A percentile compares a stretch with the other conserved stretches of the same genome.
Evolutionary conservation across 2,797 vertebrate genomes (phyloP).

Genomic region (Semotilus atromaculatus): DNA sequence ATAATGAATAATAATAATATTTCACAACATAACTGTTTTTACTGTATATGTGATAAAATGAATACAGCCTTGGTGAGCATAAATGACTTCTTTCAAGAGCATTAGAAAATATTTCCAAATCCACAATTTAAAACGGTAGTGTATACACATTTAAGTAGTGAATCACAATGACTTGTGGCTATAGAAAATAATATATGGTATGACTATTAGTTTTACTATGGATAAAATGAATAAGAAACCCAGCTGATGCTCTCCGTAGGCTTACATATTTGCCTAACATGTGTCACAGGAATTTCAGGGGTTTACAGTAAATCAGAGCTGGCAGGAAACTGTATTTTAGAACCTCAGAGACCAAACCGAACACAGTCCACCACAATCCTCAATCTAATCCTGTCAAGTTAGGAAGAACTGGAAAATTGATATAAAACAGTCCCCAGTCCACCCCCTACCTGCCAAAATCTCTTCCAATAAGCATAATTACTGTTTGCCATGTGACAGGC

Average conservation of each 20-base stretch:
- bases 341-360: constrained; percentile 11
- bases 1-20: too few relatives aligned
- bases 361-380: constrained; percentile 18
- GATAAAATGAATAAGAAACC: neutral
- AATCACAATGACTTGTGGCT: neutral
- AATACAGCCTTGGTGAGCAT: too few relatives aligned
- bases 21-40: neutral
- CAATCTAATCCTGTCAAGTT: constrained; percentile 38
- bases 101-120: too few relatives aligned
- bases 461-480: constrained; percentile 40
- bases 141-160: neutral
- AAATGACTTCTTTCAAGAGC: too few relatives aligned
- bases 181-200: neutral
- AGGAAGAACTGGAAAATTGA: constrained; percentile 23
- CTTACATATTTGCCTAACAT: neutral
- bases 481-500: constrained; percentile 37
- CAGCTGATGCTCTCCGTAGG: neutral
- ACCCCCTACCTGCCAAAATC: constrained; percentile 14
- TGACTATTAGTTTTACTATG: neutral
- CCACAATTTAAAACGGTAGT: neutral
- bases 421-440: constrained; percentile 22
- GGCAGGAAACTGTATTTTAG: constrained; percentile 38
- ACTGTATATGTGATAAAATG: neutral
- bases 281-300: constrained; percentile 20
- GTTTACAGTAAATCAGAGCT: constrained; percentile 41